A percentile compares a stretch with the other conserved stretches of the same genome.
These are phyloP conservation scores for Dermolepida albohirtum DNA, from an alignment of 2,888 invertebrate genomes.

Conservation along the genomic window DNA sequence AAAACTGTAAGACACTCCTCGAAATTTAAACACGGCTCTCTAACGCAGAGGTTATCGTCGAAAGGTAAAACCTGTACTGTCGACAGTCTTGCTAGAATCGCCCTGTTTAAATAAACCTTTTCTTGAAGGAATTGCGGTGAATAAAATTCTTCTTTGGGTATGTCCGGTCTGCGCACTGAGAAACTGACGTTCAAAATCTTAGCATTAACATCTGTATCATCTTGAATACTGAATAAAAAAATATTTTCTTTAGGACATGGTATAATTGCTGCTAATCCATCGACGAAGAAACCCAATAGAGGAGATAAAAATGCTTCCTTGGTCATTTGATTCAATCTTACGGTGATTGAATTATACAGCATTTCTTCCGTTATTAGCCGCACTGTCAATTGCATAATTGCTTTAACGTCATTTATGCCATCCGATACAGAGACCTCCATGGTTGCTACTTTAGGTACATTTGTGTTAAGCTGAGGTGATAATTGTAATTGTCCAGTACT, in stretches of 20 bases:
- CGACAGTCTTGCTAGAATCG: constrained; percentile 86
- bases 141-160: constrained; percentile 83
- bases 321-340: constrained; percentile 92
- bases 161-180: constrained; percentile 85
- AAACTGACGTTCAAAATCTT: constrained; percentile 95
- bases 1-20: constrained; percentile 92
- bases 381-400: constrained; percentile 91
- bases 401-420: constrained; percentile 93
- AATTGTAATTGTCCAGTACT: constrained; percentile 86
- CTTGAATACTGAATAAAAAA: constrained; percentile 88
- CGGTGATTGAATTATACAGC: constrained; percentile 93
- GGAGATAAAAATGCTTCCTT: constrained; percentile 93
- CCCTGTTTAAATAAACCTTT: constrained; percentile 91
- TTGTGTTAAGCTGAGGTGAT: constrained; percentile 94
- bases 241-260: constrained; percentile 94
- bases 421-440: constrained; percentile 96
- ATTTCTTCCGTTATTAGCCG: constrained; percentile 93
- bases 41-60: constrained; percentile 95
- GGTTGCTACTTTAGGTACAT: constrained; percentile 92
- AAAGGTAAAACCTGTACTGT: constrained; percentile 94
- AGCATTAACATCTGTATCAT: constrained; percentile 89
- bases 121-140: constrained; percentile 91
- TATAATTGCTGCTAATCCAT: constrained; percentile 91
- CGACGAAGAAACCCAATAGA: constrained; percentile 86
- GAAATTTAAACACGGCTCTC: constrained; percentile 94